phyloP scores from a whole-genome alignment of 1,140 invertebrate species.

The Drosophila cardini region DNA sequence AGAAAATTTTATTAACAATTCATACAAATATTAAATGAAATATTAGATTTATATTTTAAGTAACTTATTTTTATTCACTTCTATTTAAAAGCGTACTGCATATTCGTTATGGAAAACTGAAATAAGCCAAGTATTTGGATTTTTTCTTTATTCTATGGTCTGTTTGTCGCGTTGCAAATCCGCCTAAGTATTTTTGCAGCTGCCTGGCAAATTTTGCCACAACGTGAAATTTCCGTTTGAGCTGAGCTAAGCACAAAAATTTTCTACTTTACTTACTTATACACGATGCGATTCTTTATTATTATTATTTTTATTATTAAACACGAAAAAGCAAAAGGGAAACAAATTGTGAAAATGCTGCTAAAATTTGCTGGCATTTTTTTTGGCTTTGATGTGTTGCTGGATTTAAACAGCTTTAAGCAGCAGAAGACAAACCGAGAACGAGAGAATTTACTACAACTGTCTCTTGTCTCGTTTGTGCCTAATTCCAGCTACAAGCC shows the following conservation, averaged over 20 bases:
- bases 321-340: slow-evolving; percentile 43
- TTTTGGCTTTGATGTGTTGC: slow-evolving; percentile 63
- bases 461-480: slow-evolving; percentile 29
- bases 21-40: too few relatives aligned
- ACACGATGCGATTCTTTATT: slow-evolving; percentile 68
- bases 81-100: slow-evolving; percentile 7
- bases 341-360: slow-evolving; percentile 13
- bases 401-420: slow-evolving; percentile 12
- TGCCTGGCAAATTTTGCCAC: slow-evolving; percentile 60
- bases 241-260: slow-evolving; percentile 82
- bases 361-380: slow-evolving; percentile 21
- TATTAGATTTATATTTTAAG: background rate
- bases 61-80: too few relatives aligned
- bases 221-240: slow-evolving; percentile 77
- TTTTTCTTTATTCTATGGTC: slow-evolving; percentile 30
- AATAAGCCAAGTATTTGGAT: slow-evolving; percentile 25
- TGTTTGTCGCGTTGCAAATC: slow-evolving; percentile 80
- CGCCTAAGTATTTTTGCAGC: slow-evolving; percentile 73
- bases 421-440: background rate
- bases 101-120: slow-evolving; percentile 2
- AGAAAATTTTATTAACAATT: too few relatives aligned
- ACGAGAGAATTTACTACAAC: slow-evolving; percentile 1
- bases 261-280: slow-evolving; percentile 75
- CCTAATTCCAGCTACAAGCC: slow-evolving; percentile 65
- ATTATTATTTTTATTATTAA: slow-evolving; percentile 59